Evolutionary conservation across 2,797 vertebrate genomes (phyloP), one percentile per base, ranked within the genome.

Genomic region (Carapus acus): DNA sequence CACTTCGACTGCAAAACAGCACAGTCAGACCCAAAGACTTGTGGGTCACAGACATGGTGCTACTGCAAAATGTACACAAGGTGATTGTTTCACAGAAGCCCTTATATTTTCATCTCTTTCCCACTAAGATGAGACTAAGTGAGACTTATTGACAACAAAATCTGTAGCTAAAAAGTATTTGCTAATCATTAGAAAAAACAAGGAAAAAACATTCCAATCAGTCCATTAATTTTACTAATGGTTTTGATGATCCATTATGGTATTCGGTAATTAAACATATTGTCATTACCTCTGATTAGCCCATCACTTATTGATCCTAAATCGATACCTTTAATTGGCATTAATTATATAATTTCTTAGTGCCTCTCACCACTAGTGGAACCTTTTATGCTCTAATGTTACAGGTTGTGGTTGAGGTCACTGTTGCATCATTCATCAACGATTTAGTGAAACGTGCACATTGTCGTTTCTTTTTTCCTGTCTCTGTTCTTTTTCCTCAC

Each of bases 1-100:
- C 77, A 12, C 62, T 86, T 58, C 86, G 79, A 27, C 82, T 94
- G 43, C 82, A 79, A 31, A 89, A 89, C 49, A 86, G 87, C 73
- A 78, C 83, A 1, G 84, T 87, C 45, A 75, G 76, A 54, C 82
- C 86, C 53, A 91, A 88, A 79, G 86, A 91, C 78, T 84, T 93
- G 19, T 92, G 90, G 90, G 90, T 90, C 58, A 93, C 92, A 1
- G 87, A 88, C 44, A 45, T 89, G 75, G 88, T 86, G 66, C 76
- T 87, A 58, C 74, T 93, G 62, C 83, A 82, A 73, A 92, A 91
- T 27, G 68, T 88, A 8, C 84, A 91, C 77, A 91, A 91, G 91
- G 92, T 93, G 76, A 49, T 65, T 37, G 34, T 27, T 27, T n/a
- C n/a, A n/a, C n/a, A n/a, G n/a, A n/a, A n/a, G n/a, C n/a, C n/a